Base-by-base conservation (phyloP, 2,797 vertebrate genomes). In the Falco naumanni region DNA sequence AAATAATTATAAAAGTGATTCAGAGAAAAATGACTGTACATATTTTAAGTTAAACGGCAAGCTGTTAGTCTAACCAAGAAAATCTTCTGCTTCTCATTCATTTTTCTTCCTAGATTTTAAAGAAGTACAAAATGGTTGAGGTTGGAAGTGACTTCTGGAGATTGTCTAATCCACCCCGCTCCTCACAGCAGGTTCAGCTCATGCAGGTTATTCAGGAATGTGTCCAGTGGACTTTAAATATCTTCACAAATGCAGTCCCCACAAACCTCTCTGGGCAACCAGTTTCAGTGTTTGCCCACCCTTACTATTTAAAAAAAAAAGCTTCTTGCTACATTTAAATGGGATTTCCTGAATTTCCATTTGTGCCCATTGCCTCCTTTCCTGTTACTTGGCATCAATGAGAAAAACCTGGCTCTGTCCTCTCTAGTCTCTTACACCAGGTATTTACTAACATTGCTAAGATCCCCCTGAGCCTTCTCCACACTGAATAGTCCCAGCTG, bases 31-130 rank as follows among this genome's bases (percentile, higher is more conserved):
- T 94, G 90, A 95, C 88, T 95, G 80, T 87, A 82, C 87, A 93
- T 95, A 96, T 95, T 96, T 96, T 92, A 96, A 95, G 87, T 89
- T 92, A 95, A 95, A 96, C 85, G 94, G 83, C 90, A 96, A 96
- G 93, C 96, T 96, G 95, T 88, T 94, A 95, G 81, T 60, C 64
- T 92, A 95, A 95, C 29, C 31, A 77, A 79, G 59, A 82, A 89
- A 93, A 74, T 84, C 4, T 82, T 72, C 16, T 22, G 15, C 24
- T 71, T 87, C 33, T 79, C 59, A 78, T 72, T 94, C 21, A 47
- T 71, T 93, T 91, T 91, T 31, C 29, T 41, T 70, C 22, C n/a
- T 68, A 54, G 34, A 24, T 51, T 87, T 77, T 71, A 65, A 79
- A 54, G 66, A 60, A 70, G 53, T 9, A 54, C 7, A 16, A 47